phyloP scores from a whole-genome alignment of 1,140 invertebrate species.

The Bombus affinis region DNA sequence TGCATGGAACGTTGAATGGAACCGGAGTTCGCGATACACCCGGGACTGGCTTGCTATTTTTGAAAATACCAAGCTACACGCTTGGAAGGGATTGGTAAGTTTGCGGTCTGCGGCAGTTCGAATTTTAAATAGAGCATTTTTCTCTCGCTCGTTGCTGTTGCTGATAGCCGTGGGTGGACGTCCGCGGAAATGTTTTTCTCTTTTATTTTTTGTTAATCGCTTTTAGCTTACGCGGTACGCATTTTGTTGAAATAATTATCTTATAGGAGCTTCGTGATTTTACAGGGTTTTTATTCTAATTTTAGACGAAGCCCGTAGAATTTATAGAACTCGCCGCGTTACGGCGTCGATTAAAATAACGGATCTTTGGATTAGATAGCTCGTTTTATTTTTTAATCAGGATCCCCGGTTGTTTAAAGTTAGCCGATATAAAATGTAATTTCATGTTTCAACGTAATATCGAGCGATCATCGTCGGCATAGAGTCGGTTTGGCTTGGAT shows the following conservation, averaged over 20 bases:
- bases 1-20: slow-evolving; percentile 16
- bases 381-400: neutral
- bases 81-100: neutral
- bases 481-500: neutral
- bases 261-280: neutral
- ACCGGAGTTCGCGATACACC: neutral
- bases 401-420: neutral
- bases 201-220: neutral
- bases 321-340: slow-evolving; percentile 5
- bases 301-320: neutral
- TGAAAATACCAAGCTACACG: slow-evolving; percentile 20
- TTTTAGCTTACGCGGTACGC: neutral
- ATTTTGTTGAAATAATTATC: neutral
- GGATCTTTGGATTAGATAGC: slow-evolving; percentile 2
- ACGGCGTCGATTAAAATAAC: slow-evolving; percentile 6
- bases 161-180: neutral
- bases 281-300: neutral
- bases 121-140: slow-evolving; percentile 16
- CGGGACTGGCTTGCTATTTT: slow-evolving; percentile 20
- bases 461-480: neutral
- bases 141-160: neutral
- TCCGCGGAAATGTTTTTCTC: no score
- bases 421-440: neutral
- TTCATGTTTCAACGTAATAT: neutral
- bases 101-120: neutral